Conservation (phyloP, 2,888 invertebrate genomes). For the Netelia virgata region DNA sequence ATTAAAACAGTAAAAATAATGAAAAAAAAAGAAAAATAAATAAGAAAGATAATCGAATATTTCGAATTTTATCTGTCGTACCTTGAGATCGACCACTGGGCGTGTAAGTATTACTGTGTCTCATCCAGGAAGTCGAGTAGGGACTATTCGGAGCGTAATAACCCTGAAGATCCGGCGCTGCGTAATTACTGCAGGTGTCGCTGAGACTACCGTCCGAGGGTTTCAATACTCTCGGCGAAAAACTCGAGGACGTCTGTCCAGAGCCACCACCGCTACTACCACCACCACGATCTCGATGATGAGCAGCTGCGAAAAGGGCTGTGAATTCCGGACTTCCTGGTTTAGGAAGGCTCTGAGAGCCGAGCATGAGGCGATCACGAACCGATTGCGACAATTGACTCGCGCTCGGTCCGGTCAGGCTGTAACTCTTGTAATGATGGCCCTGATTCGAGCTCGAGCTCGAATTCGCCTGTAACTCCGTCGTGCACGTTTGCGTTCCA, state of each 20-base stretch:
- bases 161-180: slow-evolving; percentile 85
- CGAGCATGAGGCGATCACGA: slow-evolving; percentile 92
- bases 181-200: slow-evolving; percentile 94
- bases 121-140: slow-evolving; percentile 91
- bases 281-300: slow-evolving; percentile 81
- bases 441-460: slow-evolving; percentile 83
- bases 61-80: slow-evolving; percentile 44
- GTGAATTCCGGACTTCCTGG: slow-evolving; percentile 90
- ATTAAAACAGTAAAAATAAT: not conserved
- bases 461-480: slow-evolving; percentile 88
- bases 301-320: slow-evolving; percentile 86
- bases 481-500: slow-evolving; percentile 94
- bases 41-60: not conserved
- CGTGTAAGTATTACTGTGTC: slow-evolving; percentile 90
- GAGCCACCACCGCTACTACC: slow-evolving; percentile 76
- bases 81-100: slow-evolving; percentile 83
- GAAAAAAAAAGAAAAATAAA: not conserved
- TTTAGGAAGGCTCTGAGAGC: slow-evolving; percentile 95
- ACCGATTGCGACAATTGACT: slow-evolving; percentile 95
- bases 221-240: slow-evolving; percentile 81
- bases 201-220: slow-evolving; percentile 92
- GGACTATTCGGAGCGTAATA: slow-evolving; percentile 87
- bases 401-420: slow-evolving; percentile 93
- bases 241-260: slow-evolving; percentile 81
- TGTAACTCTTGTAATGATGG: slow-evolving; percentile 93